A percentile compares a stretch with the other conserved stretches of the same genome.
phyloP scores from a whole-genome alignment of 2,797 vertebrate genomes.

The Melanotaenia maccullochi region DNA sequence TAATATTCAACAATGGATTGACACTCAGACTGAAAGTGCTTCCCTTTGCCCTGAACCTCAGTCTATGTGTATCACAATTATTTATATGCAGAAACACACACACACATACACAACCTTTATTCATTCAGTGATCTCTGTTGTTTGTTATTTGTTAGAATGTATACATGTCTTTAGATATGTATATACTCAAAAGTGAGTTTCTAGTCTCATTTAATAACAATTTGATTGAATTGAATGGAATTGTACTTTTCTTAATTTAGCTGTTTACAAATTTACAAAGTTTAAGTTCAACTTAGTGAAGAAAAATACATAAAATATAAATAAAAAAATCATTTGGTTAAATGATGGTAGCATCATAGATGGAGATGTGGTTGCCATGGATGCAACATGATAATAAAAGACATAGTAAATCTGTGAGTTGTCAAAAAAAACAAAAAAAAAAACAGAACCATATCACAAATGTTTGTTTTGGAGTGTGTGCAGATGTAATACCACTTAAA shows the following conservation, averaged over 20 bases:
- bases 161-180: constrained; percentile 3
- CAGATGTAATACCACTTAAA: constrained; percentile 64
- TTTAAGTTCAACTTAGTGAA: background rate
- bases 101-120: constrained; percentile 18
- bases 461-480: constrained; percentile 37
- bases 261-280: background rate
- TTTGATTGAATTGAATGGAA: background rate
- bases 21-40: constrained; percentile 50
- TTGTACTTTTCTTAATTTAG: background rate
- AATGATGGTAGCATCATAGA: background rate
- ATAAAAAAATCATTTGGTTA: background rate
- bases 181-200: background rate
- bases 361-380: too few relatives aligned
- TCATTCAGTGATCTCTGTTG: constrained; percentile 40
- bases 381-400: too few relatives aligned
- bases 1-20: constrained; percentile 75
- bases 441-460: constrained; percentile 13
- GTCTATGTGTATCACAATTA: constrained; percentile 28
- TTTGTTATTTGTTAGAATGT: constrained; percentile 43
- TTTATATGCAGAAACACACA: constrained; percentile 23
- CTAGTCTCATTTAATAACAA: constrained; percentile 26
- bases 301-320: background rate
- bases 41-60: constrained; percentile 31
- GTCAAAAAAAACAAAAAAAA: too few relatives aligned
- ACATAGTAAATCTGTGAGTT: too few relatives aligned